A percentile compares a stretch with the other conserved stretches of the same genome.
Evolutionary conservation across 2,888 invertebrate species (phyloP).

Genomic region (Platypus cylindrus): DNA sequence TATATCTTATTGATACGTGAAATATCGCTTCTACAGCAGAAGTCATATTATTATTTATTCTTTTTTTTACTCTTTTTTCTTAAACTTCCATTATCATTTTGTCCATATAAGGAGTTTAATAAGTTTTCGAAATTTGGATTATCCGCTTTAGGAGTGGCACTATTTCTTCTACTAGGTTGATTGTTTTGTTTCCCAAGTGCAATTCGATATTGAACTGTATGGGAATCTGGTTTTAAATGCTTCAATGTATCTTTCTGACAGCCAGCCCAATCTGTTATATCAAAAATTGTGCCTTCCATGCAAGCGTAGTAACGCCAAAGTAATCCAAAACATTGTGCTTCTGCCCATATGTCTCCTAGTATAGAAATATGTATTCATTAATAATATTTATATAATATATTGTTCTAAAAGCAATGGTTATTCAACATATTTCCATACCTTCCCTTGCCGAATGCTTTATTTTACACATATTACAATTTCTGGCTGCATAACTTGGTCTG

Average conservation of each 20-base stretch:
- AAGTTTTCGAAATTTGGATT: conserved; percentile 72
- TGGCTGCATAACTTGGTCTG: conserved; percentile 81
- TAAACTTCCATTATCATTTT: conserved; percentile 35
- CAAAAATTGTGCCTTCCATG: conserved; percentile 91
- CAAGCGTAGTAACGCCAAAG: conserved; percentile 92
- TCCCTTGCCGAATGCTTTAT: conserved; percentile 83
- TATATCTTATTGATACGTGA: too few species aligned
- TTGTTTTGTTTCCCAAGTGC: conserved; percentile 50
- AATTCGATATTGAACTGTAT: conserved; percentile 81
- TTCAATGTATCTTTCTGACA: conserved; percentile 72
- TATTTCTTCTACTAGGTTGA: conserved; percentile 23
- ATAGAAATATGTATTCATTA: not conserved
- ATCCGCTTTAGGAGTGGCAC: conserved; percentile 37
- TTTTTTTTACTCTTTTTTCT: conserved; percentile 27
- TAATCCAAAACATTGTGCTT: conserved; percentile 72
- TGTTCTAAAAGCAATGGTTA: not conserved
- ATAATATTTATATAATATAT: not conserved
- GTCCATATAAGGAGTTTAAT: conserved; percentile 65
- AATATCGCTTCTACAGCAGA: too few species aligned
- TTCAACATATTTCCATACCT: too few species aligned
- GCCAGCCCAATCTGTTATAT: conserved; percentile 94
- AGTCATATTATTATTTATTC: conserved; percentile 18
- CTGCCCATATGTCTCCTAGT: conserved; percentile 78
- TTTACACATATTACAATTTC: conserved; percentile 82
- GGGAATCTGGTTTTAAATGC: conserved; percentile 81